Evolutionary conservation across 2,113 vertebrate genomes (phyloP).

Genomic region (Urocitellus parryii): DNA sequence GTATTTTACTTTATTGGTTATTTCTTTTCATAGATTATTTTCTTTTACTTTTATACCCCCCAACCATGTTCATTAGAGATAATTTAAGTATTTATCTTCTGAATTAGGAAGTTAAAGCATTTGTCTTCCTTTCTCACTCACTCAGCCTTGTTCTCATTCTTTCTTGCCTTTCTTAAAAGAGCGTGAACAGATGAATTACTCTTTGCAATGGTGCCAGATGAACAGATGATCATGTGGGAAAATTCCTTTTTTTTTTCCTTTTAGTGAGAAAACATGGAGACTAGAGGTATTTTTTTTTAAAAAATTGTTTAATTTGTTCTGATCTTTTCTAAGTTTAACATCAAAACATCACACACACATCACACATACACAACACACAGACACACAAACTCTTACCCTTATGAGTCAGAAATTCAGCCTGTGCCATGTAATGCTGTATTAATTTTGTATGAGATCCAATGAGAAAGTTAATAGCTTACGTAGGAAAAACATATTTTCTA

Average conservation of each 20-base stretch:
- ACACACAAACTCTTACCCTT: not conserved
- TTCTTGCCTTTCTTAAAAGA: not conserved
- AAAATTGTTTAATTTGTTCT: slow-evolving; percentile 28
- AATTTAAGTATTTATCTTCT: not conserved
- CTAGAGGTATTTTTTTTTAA: not conserved
- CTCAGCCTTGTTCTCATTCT: not conserved
- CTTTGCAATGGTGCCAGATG: not conserved
- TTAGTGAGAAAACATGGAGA: not conserved
- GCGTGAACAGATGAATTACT: slow-evolving; percentile 43
- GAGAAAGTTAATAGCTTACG: not conserved
- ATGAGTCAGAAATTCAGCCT: not conserved
- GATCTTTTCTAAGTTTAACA: slow-evolving; percentile 33
- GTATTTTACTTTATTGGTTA: not conserved
- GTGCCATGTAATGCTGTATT: not conserved
- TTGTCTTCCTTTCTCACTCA: not conserved
- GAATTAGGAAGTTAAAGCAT: not conserved
- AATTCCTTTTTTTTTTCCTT: not conserved
- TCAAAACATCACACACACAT: not conserved
- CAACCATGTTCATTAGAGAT: not conserved
- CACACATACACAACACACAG: not conserved
- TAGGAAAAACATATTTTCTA: not conserved
- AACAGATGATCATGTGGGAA: slow-evolving; percentile 2
- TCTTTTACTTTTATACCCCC: not conserved
- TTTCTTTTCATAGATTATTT: not conserved
- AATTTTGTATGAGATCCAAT: not conserved